Evolutionary conservation across 2,797 vertebrate genomes (phyloP).

Genomic region (Halcyon smyrnensis): DNA sequence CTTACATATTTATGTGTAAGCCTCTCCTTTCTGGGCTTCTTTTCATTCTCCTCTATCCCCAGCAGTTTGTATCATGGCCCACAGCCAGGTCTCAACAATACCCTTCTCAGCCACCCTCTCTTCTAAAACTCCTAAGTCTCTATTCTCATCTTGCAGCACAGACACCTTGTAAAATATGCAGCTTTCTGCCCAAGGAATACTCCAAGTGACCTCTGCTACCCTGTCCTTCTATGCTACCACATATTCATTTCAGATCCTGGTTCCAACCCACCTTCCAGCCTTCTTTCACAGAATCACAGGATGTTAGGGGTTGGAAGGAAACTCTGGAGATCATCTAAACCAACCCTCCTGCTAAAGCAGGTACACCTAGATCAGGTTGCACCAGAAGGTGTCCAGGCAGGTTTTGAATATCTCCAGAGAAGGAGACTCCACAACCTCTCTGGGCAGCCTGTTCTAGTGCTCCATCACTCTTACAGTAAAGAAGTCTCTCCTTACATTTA

Average conservation of each 20-base stretch:
- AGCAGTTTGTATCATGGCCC: not conserved
- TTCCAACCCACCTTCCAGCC: not conserved
- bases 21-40: not conserved
- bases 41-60: not conserved
- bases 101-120: accelerated
- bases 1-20: not conserved
- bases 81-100: not conserved
- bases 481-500: too few relatives aligned
- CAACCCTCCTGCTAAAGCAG: not conserved
- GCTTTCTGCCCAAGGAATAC: not conserved
- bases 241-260: not conserved
- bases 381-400: not conserved
- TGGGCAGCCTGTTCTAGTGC: too few relatives aligned
- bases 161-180: not conserved
- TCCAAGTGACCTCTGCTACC: not conserved
- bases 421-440: too few relatives aligned
- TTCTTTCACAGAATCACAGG: not conserved
- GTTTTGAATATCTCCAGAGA: too few relatives aligned
- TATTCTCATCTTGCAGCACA: not conserved
- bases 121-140: not conserved
- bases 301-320: not conserved
- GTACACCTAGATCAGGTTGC: not conserved
- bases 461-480: too few relatives aligned
- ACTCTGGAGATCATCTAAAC: not conserved
- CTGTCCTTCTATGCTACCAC: not conserved